Conservation (phyloP, 2,797 vertebrate species). For the Oreonectes daqikongensis region DNA sequence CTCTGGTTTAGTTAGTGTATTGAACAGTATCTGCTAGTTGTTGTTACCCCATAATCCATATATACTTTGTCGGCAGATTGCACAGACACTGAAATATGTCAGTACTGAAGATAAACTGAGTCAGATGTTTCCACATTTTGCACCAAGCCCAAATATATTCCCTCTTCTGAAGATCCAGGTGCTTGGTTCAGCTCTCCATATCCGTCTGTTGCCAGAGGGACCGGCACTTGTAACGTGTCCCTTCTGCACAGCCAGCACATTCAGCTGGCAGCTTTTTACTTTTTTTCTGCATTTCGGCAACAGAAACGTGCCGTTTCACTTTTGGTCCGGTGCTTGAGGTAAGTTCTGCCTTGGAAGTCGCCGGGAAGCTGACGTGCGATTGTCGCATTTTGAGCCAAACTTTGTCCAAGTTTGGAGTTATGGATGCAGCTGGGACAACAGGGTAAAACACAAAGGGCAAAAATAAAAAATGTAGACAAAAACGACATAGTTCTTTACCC, state of each 20-base stretch:
- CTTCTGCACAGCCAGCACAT: conserved; percentile 45
- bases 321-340: conserved; percentile 44
- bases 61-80: conserved; percentile 20
- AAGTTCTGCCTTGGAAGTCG: conserved; percentile 45
- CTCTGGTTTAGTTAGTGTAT: not conserved
- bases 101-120: conserved; percentile 29
- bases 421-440: conserved; percentile 39
- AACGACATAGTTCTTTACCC: conserved; percentile 63
- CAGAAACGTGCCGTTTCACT: conserved; percentile 33
- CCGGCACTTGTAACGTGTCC: conserved; percentile 49
- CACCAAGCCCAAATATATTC: conserved; percentile 39
- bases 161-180: conserved; percentile 46
- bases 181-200: conserved; percentile 48
- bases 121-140: conserved; percentile 37
- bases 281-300: conserved; percentile 30
- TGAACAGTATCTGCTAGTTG: conserved; percentile 23
- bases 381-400: conserved; percentile 42
- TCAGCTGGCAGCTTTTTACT: conserved; percentile 54
- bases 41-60: conserved; percentile 1
- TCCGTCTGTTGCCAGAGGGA: conserved; percentile 56
- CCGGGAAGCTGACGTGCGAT: conserved; percentile 44
- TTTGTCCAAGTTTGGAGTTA: conserved; percentile 37
- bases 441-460: conserved; percentile 42
- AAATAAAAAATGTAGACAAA: conserved; percentile 54
- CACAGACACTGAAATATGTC: conserved; percentile 26